Conservation (phyloP, 1,140 invertebrate genomes). For the Epicauta chinensis region DNA sequence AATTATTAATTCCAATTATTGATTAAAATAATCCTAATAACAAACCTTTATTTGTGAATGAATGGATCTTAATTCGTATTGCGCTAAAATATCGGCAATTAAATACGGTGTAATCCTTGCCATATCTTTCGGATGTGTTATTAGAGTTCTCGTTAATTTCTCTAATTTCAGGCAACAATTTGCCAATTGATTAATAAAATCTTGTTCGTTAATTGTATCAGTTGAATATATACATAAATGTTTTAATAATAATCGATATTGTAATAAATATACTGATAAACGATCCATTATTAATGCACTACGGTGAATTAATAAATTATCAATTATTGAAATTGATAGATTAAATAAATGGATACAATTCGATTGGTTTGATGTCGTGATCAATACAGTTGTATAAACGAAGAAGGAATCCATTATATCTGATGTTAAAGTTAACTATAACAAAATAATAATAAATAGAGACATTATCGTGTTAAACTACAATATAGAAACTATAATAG, state of each 20-base stretch:
- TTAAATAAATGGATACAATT: slow-evolving; percentile 12
- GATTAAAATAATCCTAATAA: slow-evolving; percentile 10
- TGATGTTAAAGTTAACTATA: slow-evolving; percentile 32
- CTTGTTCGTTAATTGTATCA: slow-evolving; percentile 4
- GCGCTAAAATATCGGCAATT: slow-evolving; percentile 35
- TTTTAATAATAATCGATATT: slow-evolving; percentile 30
- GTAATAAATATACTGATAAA: slow-evolving; percentile 31
- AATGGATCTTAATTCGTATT: slow-evolving; percentile 32
- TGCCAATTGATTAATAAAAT: slow-evolving; percentile 19
- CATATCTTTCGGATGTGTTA: slow-evolving; percentile 30
- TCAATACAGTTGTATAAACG: slow-evolving; percentile 2
- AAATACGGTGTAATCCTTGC: slow-evolving; percentile 33
- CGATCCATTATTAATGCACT: slow-evolving; percentile 35
- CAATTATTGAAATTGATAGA: slow-evolving; percentile 24
- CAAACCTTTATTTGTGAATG: slow-evolving; percentile 34
- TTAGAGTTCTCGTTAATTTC: slow-evolving; percentile 33
- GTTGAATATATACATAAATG: slow-evolving; percentile 29
- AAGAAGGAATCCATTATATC: slow-evolving; percentile 29
- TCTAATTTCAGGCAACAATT: slow-evolving; percentile 35
- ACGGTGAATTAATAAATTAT: slow-evolving; percentile 31
- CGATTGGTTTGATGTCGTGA: neutral
- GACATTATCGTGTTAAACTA: neutral
- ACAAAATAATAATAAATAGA: slow-evolving; percentile 6
- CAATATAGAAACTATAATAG: no score
- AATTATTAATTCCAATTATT: slow-evolving; percentile 3